phyloP scores from a whole-genome alignment of 2,888 invertebrate species.

The Folsomia manolachei region DNA sequence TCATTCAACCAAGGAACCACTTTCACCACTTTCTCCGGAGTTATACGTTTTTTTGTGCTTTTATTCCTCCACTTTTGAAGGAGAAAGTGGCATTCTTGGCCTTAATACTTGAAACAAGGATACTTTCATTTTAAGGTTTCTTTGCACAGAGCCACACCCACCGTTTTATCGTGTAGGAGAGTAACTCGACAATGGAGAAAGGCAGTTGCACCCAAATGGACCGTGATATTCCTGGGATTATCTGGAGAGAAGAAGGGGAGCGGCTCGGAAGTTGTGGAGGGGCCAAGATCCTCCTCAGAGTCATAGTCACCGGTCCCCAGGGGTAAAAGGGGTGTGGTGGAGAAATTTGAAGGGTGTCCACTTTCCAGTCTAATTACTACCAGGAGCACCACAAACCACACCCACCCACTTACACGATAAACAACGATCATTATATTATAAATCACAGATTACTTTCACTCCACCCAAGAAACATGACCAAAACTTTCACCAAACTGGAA shows the following conservation, averaged over 20 bases:
- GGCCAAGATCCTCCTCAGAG: slow-evolving; percentile 44
- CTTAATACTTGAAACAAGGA: no score
- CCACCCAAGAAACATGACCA: neutral
- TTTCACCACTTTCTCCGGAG: no score
- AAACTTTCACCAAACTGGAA: no score
- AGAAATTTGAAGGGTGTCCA: neutral
- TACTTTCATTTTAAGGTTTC: no score
- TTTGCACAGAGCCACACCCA: no score
- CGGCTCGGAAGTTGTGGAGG: slow-evolving; percentile 66
- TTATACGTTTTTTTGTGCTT: no score
- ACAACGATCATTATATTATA: neutral
- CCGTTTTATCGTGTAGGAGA: slow-evolving; percentile 68
- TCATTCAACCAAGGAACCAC: no score
- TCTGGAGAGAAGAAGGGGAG: slow-evolving; percentile 68
- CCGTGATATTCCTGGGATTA: slow-evolving; percentile 63
- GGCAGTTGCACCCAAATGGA: slow-evolving; percentile 65
- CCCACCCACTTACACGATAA: no score
- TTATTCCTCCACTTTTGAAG: no score
- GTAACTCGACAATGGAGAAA: slow-evolving; percentile 67
- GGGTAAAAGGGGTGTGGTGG: neutral
- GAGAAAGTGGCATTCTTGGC: no score
- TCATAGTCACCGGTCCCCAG: slow-evolving; percentile 40
- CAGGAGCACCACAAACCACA: neutral
- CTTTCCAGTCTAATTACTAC: no score
- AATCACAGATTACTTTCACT: neutral